Percentiles rank a stretch among this genome's conserved stretches.
These are phyloP conservation scores for Pelosia muscerda DNA, from an alignment of 2,888 invertebrate species.

Conservation along the genomic window DNA sequence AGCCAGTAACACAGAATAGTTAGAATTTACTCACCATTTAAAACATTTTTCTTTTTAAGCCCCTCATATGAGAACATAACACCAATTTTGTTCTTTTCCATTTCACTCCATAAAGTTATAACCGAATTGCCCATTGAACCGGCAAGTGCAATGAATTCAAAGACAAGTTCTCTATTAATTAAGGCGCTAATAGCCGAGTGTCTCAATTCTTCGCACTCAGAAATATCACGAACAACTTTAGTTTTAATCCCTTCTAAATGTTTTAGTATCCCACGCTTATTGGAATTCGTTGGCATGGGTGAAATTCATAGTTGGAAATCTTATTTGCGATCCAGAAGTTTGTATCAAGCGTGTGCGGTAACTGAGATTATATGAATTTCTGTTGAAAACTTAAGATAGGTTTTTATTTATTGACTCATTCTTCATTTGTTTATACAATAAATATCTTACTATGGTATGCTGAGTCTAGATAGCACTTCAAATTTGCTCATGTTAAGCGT, in stretches of 20 bases:
- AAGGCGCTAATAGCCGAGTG: slow-evolving; percentile 45
- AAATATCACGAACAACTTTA: slow-evolving; percentile 34
- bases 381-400: background rate
- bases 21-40: background rate
- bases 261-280: slow-evolving; percentile 19
- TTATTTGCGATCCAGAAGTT: background rate
- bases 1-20: background rate
- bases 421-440: too few relatives aligned
- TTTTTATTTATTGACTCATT: too few relatives aligned
- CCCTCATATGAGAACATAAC: background rate
- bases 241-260: slow-evolving; percentile 36
- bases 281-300: slow-evolving; percentile 11
- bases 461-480: too few relatives aligned
- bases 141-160: slow-evolving; percentile 36
- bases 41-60: background rate
- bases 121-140: slow-evolving; percentile 24
- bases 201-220: slow-evolving; percentile 34
- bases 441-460: too few relatives aligned
- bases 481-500: too few relatives aligned
- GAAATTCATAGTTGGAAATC: background rate
- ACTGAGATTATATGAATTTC: background rate
- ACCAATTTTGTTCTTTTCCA: background rate
- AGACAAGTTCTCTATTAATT: slow-evolving; percentile 45
- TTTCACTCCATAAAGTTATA: slow-evolving; percentile 2
- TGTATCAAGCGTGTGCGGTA: background rate